Percentiles rank a stretch among this genome's conserved stretches.
These are phyloP conservation scores for Caenorhabditis latens DNA, from an alignment of 1,140 invertebrate genomes.

Conservation along the genomic window DNA sequence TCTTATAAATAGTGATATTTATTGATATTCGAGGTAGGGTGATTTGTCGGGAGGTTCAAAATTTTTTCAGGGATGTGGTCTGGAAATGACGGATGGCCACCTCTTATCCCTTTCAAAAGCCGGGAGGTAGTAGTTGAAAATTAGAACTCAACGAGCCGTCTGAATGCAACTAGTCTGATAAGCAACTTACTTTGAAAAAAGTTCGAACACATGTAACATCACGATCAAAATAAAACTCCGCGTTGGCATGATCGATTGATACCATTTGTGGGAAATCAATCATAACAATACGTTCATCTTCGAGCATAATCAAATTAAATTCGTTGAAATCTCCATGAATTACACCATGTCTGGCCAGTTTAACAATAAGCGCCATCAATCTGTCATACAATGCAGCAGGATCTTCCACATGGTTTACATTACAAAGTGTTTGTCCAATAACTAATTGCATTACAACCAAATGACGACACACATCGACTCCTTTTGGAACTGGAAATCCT, in stretches of 20 bases:
- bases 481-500: slow-evolving; percentile 93
- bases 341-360: slow-evolving; percentile 89
- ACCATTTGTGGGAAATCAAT: slow-evolving; percentile 99
- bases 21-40: too few species aligned
- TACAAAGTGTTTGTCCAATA: slow-evolving; percentile 82
- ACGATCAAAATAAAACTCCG: slow-evolving; percentile 92
- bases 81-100: too few species aligned
- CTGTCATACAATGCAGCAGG: slow-evolving; percentile 89
- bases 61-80: too few species aligned
- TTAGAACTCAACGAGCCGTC: too few species aligned
- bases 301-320: slow-evolving; percentile 91
- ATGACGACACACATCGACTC: slow-evolving; percentile 94
- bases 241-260: slow-evolving; percentile 91
- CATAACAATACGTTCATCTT: slow-evolving; percentile 85
- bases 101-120: too few species aligned
- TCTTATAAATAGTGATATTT: too few species aligned
- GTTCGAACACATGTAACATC: slow-evolving; percentile 93
- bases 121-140: too few species aligned
- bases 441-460: slow-evolving; percentile 96
- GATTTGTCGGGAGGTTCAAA: too few species aligned
- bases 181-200: slow-evolving; percentile 83
- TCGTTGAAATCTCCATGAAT: slow-evolving; percentile 99
- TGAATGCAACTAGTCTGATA: too few species aligned
- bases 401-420: slow-evolving; percentile 86
- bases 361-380: slow-evolving; percentile 93